Conservation (phyloP, 2,888 invertebrate genomes). For the Drosophila anceps region DNA sequence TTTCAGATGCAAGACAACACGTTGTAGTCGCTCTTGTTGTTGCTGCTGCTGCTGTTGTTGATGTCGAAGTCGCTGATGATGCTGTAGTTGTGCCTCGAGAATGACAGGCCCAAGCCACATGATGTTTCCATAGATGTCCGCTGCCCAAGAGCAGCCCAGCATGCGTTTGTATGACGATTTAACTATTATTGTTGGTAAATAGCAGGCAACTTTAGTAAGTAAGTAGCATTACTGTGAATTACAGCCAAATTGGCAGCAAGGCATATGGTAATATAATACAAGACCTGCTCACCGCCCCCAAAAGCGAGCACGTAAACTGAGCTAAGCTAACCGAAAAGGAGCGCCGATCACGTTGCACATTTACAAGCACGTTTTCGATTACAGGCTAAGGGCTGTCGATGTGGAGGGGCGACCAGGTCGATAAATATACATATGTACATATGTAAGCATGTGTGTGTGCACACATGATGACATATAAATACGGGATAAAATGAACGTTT, state of each 20-base stretch:
- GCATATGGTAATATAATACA: constrained; percentile 52
- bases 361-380: constrained; percentile 68
- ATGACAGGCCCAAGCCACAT: constrained; percentile 57
- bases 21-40: constrained; percentile 31
- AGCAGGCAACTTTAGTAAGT: constrained; percentile 44
- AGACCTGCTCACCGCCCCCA: constrained; percentile 27
- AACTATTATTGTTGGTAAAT: constrained; percentile 45
- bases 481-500: constrained; percentile 46
- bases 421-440: constrained; percentile 8
- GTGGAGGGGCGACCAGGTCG: constrained; percentile 1
- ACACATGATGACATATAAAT: constrained; percentile 66
- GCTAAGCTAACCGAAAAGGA: constrained; percentile 60
- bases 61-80: constrained; percentile 24
- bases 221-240: constrained; percentile 54
- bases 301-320: constrained; percentile 51
- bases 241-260: constrained; percentile 41
- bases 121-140: constrained; percentile 64
- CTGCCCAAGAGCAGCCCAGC: constrained; percentile 61
- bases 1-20: constrained; percentile 55
- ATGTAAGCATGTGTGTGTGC: not conserved
- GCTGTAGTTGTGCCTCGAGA: constrained; percentile 30
- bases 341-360: constrained; percentile 68
- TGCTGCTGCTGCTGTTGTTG: constrained; percentile 22
- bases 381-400: constrained; percentile 30
- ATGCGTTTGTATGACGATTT: constrained; percentile 45